Conservation (phyloP, 2,113 vertebrate species). For the Prionailurus bengalensis region DNA sequence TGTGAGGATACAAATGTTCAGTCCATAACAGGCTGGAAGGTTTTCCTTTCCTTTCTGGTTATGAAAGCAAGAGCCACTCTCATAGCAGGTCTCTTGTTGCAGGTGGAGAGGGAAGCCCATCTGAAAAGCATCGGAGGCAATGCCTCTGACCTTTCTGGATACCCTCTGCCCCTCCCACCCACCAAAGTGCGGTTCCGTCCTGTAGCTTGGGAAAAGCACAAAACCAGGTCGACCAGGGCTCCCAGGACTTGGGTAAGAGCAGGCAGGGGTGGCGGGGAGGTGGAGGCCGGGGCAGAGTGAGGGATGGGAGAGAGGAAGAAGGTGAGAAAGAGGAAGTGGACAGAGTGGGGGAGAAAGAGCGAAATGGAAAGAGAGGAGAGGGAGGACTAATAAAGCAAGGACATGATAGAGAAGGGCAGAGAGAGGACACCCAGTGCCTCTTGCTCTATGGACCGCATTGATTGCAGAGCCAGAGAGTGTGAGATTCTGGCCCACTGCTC, state of each 20-base stretch:
- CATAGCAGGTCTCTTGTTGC: neutral
- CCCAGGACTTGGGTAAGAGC: neutral
- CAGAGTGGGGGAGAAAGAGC: neutral
- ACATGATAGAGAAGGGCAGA: neutral
- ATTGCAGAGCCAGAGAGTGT: neutral
- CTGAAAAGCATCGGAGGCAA: neutral
- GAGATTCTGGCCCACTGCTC: neutral
- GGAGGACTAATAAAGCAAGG: neutral
- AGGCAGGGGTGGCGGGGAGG: neutral
- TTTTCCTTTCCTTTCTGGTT: neutral
- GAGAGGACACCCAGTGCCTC: fast-evolving
- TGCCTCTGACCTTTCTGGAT: too few relatives aligned
- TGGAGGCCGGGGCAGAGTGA: fast-evolving
- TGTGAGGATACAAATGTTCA: neutral
- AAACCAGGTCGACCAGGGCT: neutral
- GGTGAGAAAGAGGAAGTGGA: neutral
- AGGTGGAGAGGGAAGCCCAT: neutral
- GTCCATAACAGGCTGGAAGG: neutral
- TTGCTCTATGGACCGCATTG: too few relatives aligned
- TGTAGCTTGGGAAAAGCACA: neutral
- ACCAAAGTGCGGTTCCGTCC: neutral
- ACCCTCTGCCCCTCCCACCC: too few relatives aligned
- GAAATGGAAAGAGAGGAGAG: neutral
- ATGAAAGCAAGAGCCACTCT: neutral
- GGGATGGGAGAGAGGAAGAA: neutral